phyloP scores from a whole-genome alignment of 2,113 vertebrate genomes.

The Entelurus aequoreus region DNA sequence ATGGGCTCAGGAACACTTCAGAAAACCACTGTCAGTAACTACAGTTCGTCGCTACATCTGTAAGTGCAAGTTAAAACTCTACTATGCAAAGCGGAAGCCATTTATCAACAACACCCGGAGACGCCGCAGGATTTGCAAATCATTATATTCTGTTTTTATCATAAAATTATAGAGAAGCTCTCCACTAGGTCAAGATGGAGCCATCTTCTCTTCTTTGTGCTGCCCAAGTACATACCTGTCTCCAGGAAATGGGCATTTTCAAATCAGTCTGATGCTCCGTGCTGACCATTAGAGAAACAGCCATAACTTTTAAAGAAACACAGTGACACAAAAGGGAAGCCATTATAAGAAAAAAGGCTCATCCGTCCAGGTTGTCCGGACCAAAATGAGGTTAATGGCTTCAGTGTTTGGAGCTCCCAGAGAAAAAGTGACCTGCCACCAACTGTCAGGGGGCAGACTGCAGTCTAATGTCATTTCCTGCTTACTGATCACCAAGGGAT shows the following conservation, averaged over 20 bases:
- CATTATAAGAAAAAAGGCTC: constrained; percentile 36
- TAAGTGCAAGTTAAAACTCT: no score
- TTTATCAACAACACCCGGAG: no score
- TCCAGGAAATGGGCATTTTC: constrained; percentile 38
- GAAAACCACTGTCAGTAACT: no score
- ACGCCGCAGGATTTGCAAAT: no score
- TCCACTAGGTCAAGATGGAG: constrained; percentile 44
- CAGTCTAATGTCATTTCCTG: constrained; percentile 55
- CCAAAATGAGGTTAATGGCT: constrained; percentile 59
- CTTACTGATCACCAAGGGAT: constrained; percentile 37
- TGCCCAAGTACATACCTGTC: constrained; percentile 38
- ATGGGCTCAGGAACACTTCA: no score
- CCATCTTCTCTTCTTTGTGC: constrained; percentile 37
- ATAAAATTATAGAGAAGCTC: background rate
- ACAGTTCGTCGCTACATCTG: no score
- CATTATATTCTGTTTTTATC: no score
- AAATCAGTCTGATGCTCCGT: constrained; percentile 18
- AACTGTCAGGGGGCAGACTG: constrained; percentile 31
- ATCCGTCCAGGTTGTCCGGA: constrained; percentile 47
- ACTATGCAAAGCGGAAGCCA: no score
- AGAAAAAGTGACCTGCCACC: constrained; percentile 44
- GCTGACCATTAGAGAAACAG: constrained; percentile 37
- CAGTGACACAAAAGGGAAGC: constrained; percentile 17
- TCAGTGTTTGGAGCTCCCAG: constrained; percentile 49
- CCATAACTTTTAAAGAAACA: constrained; percentile 14